A percentile compares a stretch with the other conserved stretches of the same genome.
phyloP scores from a whole-genome alignment of 2,113 vertebrate genomes.

The Ageneiosus marmoratus region DNA sequence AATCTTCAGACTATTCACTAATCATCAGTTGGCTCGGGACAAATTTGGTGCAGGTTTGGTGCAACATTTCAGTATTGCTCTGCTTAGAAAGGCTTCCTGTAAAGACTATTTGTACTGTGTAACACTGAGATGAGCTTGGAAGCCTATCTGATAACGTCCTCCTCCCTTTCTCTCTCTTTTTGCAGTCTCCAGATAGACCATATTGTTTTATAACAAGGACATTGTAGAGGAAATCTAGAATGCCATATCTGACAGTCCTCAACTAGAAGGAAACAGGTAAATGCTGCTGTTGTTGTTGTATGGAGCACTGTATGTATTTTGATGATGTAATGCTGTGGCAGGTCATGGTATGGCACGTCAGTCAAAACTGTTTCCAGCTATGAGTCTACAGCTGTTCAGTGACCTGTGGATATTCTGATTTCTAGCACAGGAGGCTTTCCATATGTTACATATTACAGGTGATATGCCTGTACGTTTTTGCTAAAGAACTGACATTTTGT shows the following conservation, averaged over 20 bases:
- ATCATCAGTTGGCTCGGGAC: neutral
- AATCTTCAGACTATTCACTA: neutral
- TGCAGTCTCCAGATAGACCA: neutral
- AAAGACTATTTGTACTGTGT: neutral
- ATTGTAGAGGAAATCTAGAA: neutral
- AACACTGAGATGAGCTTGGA: neutral
- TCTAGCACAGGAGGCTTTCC: neutral
- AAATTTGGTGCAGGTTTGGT: neutral
- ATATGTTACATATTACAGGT: neutral
- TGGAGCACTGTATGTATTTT: neutral
- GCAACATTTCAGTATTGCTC: neutral
- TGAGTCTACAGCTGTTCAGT: neutral
- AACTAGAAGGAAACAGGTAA: neutral
- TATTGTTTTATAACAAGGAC: neutral
- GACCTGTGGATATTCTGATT: neutral
- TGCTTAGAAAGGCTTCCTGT: neutral
- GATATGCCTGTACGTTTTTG: neutral
- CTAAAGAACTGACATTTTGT: neutral
- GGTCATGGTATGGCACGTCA: neutral
- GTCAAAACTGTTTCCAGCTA: neutral
- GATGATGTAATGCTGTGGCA: neutral
- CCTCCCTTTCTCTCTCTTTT: neutral
- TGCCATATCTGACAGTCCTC: neutral
- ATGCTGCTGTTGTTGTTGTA: neutral
- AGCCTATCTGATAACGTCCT: neutral